phyloP scores from a whole-genome alignment of 2,797 vertebrate genomes.

The Spinus olivaceus region DNA sequence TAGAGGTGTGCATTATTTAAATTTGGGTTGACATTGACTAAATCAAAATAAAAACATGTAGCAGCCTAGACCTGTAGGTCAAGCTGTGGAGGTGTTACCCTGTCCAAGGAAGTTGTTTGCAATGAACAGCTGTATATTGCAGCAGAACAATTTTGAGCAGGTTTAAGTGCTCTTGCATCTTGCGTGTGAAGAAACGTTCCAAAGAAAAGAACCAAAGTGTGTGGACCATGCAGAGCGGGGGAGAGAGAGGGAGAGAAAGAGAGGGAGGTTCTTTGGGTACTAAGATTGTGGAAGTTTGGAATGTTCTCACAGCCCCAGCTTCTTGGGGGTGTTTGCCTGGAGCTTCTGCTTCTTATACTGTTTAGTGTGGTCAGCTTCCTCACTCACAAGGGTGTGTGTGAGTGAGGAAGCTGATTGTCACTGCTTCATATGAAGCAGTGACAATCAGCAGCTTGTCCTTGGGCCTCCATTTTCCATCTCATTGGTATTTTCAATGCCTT shows the following conservation, averaged over 20 bases:
- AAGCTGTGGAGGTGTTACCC: not conserved
- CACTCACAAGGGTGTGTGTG: rapidly evolving
- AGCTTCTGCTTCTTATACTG: not conserved
- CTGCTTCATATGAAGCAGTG: not conserved
- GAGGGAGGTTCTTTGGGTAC: not conserved
- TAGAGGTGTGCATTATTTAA: not conserved
- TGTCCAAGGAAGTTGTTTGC: not conserved
- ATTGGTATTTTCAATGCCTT: not conserved
- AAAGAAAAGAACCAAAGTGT: not conserved
- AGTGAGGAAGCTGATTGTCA: no score
- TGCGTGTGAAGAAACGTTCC: not conserved
- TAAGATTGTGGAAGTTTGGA: not conserved
- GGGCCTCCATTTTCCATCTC: rapidly evolving
- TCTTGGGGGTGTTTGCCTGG: not conserved
- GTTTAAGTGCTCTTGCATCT: not conserved
- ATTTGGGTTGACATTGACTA: not conserved
- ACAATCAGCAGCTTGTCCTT: not conserved
- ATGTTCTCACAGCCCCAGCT: not conserved
- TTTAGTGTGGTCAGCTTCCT: not conserved
- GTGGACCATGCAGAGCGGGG: not conserved
- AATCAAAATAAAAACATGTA: not conserved
- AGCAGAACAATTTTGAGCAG: not conserved
- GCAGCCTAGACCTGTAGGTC: not conserved
- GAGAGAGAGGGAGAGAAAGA: no score
- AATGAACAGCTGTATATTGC: not conserved